Evolutionary conservation across 2,797 vertebrate species (phyloP), one percentile per base, ranked within the genome.

Genomic region (Borostomias antarcticus): DNA sequence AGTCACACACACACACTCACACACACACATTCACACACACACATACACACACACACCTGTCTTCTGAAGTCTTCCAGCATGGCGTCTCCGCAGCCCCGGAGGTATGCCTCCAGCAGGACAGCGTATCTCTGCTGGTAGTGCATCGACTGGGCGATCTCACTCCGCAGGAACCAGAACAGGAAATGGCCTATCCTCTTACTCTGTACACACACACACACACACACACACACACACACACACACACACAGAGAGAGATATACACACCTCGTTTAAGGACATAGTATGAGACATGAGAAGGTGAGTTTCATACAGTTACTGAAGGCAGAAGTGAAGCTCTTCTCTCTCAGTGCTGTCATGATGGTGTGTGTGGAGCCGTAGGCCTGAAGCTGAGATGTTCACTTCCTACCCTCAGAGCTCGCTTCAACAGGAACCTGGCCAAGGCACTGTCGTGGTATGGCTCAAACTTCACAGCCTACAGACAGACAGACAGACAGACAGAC

Each of bases 171-270:
- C 98, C 98, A 99, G 90, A 99, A 99, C 75, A 99, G 90, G 78
- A 99, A 99, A 79, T 99, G 97, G 21, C 98, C 98, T 0, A 98
- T 98, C 53, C 97, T 93, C 81, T 98, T 99, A 85, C 98, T 98
- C 98, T 99, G 86, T 17, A 64, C 70, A 60, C 30, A 35, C 30
- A 54, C 17, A 59, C 26, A 47, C 54, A 33, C 3, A 54, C 4
- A 21, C 17, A 21, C 19, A 32, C 47, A 26, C 15, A 8, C 40
- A 11, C 26, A 43, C 25, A 17, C 40, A 35, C 54, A 57, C 23
- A 43, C 35, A 60, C 10, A 28, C 35, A 43, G 2, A 25, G 28
- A 6, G 40, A n/a, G 13, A 45, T 4, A 45, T 1, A 45, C 5
- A 15, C 40, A 21, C 1, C 26, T 4, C 51, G n/a, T n/a, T 8